Conservation (phyloP, 2,797 vertebrate genomes). For the Rhadinocentrus ornatus region DNA sequence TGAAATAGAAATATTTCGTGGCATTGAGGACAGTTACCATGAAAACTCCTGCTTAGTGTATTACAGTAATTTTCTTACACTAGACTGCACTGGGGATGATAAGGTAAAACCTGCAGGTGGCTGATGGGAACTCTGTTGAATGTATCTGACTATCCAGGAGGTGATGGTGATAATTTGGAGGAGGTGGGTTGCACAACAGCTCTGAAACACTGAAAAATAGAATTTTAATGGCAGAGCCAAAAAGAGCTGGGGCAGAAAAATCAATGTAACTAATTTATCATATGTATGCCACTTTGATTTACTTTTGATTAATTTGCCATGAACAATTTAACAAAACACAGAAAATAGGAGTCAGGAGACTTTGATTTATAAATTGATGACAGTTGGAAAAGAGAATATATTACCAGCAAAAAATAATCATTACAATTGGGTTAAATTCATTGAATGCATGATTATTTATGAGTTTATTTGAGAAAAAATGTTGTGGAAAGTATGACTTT, state of each 20-base stretch:
- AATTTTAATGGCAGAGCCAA: slow-evolving; percentile 3
- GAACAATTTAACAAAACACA: slow-evolving; percentile 1
- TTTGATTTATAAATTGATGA: not conserved
- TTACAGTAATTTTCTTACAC: not conserved
- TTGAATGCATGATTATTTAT: not conserved
- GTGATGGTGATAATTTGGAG: not conserved
- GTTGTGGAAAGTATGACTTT: not conserved
- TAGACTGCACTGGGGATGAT: not conserved
- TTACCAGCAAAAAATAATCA: not conserved
- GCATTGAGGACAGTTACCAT: not conserved
- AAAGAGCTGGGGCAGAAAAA: slow-evolving; percentile 5
- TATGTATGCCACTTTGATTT: slow-evolving; percentile 14
- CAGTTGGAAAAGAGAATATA: not conserved
- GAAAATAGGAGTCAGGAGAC: not conserved
- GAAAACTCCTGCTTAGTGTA: not conserved
- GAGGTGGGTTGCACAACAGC: not conserved
- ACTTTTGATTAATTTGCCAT: not conserved
- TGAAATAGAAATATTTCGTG: not conserved
- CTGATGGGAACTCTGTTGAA: slow-evolving; percentile 5
- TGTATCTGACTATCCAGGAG: slow-evolving; percentile 3
- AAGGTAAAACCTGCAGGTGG: slow-evolving; percentile 14
- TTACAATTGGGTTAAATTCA: not conserved
- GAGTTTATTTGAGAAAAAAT: not conserved
- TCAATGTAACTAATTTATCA: not conserved
- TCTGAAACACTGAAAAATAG: not conserved